Conservation (phyloP, 2,797 vertebrate genomes). For the Darevskia mixta region DNA sequence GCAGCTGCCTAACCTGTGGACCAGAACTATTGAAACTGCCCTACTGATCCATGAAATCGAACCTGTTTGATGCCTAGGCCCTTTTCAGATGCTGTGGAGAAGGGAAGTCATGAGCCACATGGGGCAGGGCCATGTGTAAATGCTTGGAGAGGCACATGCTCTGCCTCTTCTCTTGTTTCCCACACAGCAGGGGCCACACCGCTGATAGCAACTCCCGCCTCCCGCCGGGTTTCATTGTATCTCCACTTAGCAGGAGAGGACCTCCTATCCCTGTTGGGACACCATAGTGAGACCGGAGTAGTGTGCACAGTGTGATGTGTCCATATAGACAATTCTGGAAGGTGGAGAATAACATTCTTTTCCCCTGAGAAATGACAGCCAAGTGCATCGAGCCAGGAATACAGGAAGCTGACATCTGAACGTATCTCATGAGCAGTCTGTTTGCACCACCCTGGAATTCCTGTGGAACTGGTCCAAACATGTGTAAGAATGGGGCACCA, state of each 20-base stretch:
- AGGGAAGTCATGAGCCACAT: not conserved
- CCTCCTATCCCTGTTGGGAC: not conserved
- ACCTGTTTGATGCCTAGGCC: not conserved
- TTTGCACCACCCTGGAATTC: not conserved
- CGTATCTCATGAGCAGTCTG: not conserved
- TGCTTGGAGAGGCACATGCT: not conserved
- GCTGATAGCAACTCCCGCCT: not conserved
- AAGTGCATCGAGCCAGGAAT: not conserved
- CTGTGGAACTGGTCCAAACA: not conserved
- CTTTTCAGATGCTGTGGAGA: not conserved
- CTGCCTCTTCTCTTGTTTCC: not conserved
- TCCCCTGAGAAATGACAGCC: not conserved
- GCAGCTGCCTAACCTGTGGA: not conserved
- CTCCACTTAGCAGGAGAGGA: not conserved
- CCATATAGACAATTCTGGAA: no score
- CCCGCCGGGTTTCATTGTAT: not conserved
- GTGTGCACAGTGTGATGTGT: no score
- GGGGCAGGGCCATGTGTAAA: not conserved
- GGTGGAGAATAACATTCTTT: not conserved
- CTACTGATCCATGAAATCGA: not conserved
- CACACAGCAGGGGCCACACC: not conserved
- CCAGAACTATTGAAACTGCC: not conserved
- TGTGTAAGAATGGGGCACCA: not conserved
- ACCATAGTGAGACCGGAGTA: not conserved
- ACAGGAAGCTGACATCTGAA: not conserved